Conservation (phyloP, 2,888 invertebrate genomes). For the Rhopalosiphum nymphaeae region DNA sequence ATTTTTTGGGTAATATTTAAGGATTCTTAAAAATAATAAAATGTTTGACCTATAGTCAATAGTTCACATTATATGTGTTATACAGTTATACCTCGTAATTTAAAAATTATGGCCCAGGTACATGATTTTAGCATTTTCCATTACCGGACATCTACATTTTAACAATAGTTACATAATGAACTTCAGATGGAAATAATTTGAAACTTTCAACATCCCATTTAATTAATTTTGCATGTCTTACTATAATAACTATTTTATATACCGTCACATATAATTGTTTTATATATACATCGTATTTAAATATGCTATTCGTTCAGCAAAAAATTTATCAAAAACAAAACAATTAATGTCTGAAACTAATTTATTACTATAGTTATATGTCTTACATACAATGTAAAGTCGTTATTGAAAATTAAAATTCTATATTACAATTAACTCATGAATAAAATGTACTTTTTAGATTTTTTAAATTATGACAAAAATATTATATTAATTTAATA, state of each 20-base stretch:
- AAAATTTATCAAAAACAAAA: not conserved
- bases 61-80: not conserved
- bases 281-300: not conserved
- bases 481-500: conserved; percentile 34
- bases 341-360: conserved; percentile 17
- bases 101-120: not conserved
- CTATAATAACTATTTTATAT: not conserved
- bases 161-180: not conserved
- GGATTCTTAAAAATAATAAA: not conserved
- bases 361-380: conserved; percentile 36
- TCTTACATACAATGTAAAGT: conserved; percentile 16
- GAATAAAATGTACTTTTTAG: conserved; percentile 14
- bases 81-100: not conserved
- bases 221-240: not conserved
- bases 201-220: not conserved
- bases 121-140: not conserved
- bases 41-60: not conserved
- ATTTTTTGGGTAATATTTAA: not conserved
- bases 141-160: not conserved
- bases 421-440: conserved; percentile 47
- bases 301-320: not conserved
- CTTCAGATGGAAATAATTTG: not conserved
- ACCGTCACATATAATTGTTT: not conserved
- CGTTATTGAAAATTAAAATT: conserved; percentile 33
- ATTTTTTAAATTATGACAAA: conserved; percentile 26